phyloP scores from a whole-genome alignment of 2,888 invertebrate genomes.

The Hyposoter dolosus region DNA sequence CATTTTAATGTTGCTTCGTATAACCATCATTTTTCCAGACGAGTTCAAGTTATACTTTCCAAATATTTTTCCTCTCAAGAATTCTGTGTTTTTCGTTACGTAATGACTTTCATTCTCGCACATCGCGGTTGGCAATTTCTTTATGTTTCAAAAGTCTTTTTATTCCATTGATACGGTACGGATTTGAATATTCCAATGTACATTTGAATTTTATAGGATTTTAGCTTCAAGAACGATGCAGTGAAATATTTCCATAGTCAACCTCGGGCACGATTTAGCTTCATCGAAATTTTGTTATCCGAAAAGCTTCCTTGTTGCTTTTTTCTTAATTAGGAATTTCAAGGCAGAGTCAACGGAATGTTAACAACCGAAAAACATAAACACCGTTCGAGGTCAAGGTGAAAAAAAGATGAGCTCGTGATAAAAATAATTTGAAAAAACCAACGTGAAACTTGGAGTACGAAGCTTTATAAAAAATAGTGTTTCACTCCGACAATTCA shows the following conservation, averaged over 20 bases:
- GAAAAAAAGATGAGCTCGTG: not conserved
- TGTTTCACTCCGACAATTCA: slow-evolving; percentile 17
- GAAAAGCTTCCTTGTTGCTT: not conserved
- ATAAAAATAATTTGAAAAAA: slow-evolving; percentile 10
- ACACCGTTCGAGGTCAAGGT: not conserved
- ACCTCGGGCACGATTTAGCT: not conserved
- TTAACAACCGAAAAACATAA: not conserved
- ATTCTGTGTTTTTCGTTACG: slow-evolving; percentile 20
- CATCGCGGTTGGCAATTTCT: not conserved
- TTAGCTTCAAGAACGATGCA: not conserved
- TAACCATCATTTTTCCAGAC: slow-evolving; percentile 2
- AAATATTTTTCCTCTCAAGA: not conserved
- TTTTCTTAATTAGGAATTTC: not conserved
- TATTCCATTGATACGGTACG: not conserved
- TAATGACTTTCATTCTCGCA: not conserved
- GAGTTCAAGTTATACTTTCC: not conserved
- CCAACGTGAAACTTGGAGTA: not conserved
- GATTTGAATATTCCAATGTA: not conserved
- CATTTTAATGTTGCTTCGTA: not conserved
- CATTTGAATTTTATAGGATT: not conserved
- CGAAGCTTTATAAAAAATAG: slow-evolving; percentile 21
- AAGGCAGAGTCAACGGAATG: not conserved
- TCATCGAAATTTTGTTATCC: not conserved
- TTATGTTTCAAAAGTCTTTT: not conserved
- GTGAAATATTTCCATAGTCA: slow-evolving; percentile 3